Evolutionary conservation across 1,140 invertebrate genomes (phyloP).

Genomic region (Hyposmocoma kahamanoa): DNA sequence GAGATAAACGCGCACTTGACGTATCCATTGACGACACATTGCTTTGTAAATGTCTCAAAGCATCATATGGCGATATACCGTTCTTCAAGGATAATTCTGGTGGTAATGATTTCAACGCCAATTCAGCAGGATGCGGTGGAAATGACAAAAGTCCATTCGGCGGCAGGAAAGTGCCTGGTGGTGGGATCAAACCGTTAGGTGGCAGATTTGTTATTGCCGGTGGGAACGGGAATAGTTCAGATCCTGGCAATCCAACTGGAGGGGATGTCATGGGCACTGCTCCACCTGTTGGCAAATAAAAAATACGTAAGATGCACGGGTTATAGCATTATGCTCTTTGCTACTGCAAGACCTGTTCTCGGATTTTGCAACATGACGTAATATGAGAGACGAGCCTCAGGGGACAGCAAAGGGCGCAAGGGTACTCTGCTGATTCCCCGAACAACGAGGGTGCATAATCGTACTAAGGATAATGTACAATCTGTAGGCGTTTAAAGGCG

Average conservation of each 20-base stretch:
- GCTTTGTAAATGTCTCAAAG: slow-evolving; percentile 62
- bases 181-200: slow-evolving; percentile 69
- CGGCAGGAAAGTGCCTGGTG: slow-evolving; percentile 66
- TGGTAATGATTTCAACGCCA: slow-evolving; percentile 58
- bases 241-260: slow-evolving; percentile 69
- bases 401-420: slow-evolving; percentile 49
- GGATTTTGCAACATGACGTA: slow-evolving; percentile 61
- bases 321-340: slow-evolving; percentile 24
- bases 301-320: slow-evolving; percentile 22
- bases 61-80: slow-evolving; percentile 56
- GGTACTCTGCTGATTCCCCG: slow-evolving; percentile 64
- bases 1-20: slow-evolving; percentile 69
- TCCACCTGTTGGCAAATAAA: slow-evolving; percentile 62
- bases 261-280: slow-evolving; percentile 53
- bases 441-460: slow-evolving; percentile 72
- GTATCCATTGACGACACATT: slow-evolving; percentile 64
- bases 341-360: slow-evolving; percentile 32
- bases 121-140: slow-evolving; percentile 60
- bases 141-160: slow-evolving; percentile 62
- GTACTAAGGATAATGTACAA: slow-evolving; percentile 73
- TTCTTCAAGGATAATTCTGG: slow-evolving; percentile 56
- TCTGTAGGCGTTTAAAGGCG: slow-evolving; percentile 73
- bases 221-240: slow-evolving; percentile 65
- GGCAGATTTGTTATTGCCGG: slow-evolving; percentile 66
- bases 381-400: slow-evolving; percentile 62